Percentiles rank a stretch among this genome's conserved stretches.
Conservation (phyloP, 2,888 invertebrate genomes). For the Epinotia brunnichana region DNA sequence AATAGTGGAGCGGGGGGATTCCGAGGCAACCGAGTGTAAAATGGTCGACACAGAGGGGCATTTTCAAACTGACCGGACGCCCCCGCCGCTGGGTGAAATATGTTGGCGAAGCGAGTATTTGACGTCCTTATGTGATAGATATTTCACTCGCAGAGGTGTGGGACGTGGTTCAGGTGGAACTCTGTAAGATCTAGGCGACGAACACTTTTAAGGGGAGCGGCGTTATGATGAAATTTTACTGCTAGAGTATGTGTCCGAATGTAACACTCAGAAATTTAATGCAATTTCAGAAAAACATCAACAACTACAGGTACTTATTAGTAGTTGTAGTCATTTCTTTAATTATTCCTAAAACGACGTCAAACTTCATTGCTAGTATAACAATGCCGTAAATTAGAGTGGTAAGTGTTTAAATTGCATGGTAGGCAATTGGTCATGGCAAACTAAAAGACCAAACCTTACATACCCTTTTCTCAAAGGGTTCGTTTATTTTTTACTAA, state of each 20-base stretch:
- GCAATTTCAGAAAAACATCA: neutral
- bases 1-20: conserved; percentile 72
- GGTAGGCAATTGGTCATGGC: no score
- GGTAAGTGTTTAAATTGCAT: neutral
- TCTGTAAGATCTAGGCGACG: conserved; percentile 1
- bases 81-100: conserved; percentile 63
- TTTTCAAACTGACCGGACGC: conserved; percentile 77
- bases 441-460: neutral
- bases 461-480: neutral
- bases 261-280: neutral
- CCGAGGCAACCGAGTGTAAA: conserved; percentile 74
- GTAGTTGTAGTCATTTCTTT: neutral
- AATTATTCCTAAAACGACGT: neutral
- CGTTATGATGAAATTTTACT: neutral
- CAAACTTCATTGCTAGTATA: no score
- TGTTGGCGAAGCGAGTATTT: conserved; percentile 61
- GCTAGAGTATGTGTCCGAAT: neutral
- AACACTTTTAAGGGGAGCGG: conserved; percentile 1
- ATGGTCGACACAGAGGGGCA: conserved; percentile 75
- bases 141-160: conserved; percentile 35
- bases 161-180: conserved; percentile 16
- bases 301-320: no score
- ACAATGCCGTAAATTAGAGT: neutral
- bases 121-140: conserved; percentile 55
- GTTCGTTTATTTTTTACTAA: conserved; percentile 36